These are phyloP conservation scores for Platerodrilus igneus DNA, from an alignment of 2,888 invertebrate species.

Conservation along the genomic window DNA sequence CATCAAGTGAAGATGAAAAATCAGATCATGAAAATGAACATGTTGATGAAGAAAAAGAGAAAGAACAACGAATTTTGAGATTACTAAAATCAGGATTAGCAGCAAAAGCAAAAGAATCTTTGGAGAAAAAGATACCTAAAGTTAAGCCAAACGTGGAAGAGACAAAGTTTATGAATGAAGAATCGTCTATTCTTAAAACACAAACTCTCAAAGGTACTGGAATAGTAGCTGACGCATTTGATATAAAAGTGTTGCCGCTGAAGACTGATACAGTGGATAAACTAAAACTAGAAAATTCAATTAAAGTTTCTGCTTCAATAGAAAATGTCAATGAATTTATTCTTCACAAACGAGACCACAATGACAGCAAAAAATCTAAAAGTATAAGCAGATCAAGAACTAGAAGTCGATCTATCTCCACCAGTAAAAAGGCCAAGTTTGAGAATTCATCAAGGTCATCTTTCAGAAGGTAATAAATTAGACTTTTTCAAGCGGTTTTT, in stretches of 20 bases:
- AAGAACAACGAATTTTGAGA: slow-evolving; percentile 64
- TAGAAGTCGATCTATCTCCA: slow-evolving; percentile 37
- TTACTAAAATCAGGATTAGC: slow-evolving; percentile 60
- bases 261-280: slow-evolving; percentile 28
- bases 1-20: slow-evolving; percentile 57
- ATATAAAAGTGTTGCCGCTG: slow-evolving; percentile 40
- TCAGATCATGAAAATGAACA: slow-evolving; percentile 46
- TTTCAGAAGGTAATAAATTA: slow-evolving; percentile 34
- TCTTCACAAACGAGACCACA: slow-evolving; percentile 19
- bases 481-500: slow-evolving; percentile 1
- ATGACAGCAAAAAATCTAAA: slow-evolving; percentile 27
- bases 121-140: slow-evolving; percentile 55
- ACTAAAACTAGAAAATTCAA: slow-evolving; percentile 23
- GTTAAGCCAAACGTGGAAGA: slow-evolving; percentile 3
- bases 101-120: slow-evolving; percentile 66
- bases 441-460: slow-evolving; percentile 53
- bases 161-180: slow-evolving; percentile 1
- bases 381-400: slow-evolving; percentile 38
- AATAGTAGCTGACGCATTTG: slow-evolving; percentile 42
- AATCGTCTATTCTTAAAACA: slow-evolving; percentile 10
- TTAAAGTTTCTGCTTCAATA: no score
- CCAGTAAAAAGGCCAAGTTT: slow-evolving; percentile 37
- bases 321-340: slow-evolving; percentile 28
- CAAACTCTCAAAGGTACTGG: no score
- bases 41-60: slow-evolving; percentile 60